These are phyloP conservation scores for Smittia sp. DNA, from an alignment of 2,888 invertebrate genomes.

Conservation along the genomic window DNA sequence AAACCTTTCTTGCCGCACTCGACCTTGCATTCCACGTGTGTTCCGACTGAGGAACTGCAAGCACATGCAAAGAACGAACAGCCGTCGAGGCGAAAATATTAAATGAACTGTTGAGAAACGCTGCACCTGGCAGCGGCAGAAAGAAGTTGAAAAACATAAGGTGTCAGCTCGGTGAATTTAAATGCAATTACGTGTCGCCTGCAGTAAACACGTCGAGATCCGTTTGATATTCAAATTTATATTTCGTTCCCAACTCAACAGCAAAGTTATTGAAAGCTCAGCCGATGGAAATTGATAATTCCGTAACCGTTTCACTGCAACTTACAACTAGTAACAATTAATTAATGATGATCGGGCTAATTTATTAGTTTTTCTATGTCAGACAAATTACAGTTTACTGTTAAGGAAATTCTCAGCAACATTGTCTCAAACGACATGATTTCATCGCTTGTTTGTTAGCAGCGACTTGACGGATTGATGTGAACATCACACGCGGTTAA, in stretches of 20 bases:
- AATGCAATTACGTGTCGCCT: conserved; percentile 1
- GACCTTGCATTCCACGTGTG: conserved; percentile 4
- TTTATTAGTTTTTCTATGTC: neutral
- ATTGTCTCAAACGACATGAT: no score
- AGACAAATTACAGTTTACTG: no score
- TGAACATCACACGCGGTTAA: no score
- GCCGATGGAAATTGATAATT: neutral
- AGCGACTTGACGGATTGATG: no score
- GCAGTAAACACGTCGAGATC: neutral
- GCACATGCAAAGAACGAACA: neutral
- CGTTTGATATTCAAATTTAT: neutral
- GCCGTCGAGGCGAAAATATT: neutral
- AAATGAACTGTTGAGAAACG: neutral
- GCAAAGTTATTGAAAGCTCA: neutral
- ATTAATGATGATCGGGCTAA: neutral
- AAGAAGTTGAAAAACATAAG: neutral
- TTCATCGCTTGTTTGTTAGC: no score
- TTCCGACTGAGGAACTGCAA: neutral
- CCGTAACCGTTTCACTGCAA: no score
- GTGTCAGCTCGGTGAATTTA: neutral
- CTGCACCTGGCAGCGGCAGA: conserved; percentile 2
- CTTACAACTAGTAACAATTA: neutral
- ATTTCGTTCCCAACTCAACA: neutral
- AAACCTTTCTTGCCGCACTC: neutral
- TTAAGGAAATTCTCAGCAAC: no score